Evolutionary conservation across 2,797 vertebrate genomes (phyloP), one percentile per base, ranked within the genome.

Genomic region (Poecilia gillii): DNA sequence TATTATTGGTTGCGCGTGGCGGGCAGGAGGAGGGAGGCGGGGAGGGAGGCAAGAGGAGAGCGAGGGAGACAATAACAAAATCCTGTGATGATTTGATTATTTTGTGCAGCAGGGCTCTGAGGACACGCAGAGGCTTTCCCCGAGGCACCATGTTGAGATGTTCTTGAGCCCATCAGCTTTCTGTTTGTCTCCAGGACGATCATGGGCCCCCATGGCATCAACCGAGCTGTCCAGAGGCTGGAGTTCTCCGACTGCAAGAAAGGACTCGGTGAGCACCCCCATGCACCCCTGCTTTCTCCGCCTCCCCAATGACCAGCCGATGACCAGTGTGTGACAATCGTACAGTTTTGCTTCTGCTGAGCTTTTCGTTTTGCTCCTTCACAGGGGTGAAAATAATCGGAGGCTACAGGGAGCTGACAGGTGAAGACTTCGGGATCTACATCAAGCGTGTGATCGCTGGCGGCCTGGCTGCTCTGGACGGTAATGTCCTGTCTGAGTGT

Each of bases 381-480:
- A 0, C 80, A 97, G 97, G 97, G 74, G 96, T 97, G 87, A 97
- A 97, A 90, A 95, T 98, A 78, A 96, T 97, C 33, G 96, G 97
- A 36, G 97, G 97, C 39, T 96, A 95, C 91, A 84, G 93, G 43
- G 96, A 96, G 78, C 84, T 93, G 84, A 97, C 94, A 0, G 95
- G 96, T 72, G 97, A 97, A 85, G 96, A 97, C 81, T 97, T 96
- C 79, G 97, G 97, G 28, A 95, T 98, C 92, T 97, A 95, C 88
- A 94, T 98, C 80, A 97, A 98, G 89, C 91, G 96, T 76, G 94
- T 98, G 88, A 92, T 97, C 0, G 93, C 93, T 0, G 95, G 96
- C 1, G 96, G 96, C 0, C 76, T 96, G 84, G 97, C 97, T 16
- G 96, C 95, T 76, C 85, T 89, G 82, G 97, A 97, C 14, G 96